These are phyloP conservation scores for Malachius bipustulatus DNA, from an alignment of 2,888 invertebrate genomes.

Conservation along the genomic window DNA sequence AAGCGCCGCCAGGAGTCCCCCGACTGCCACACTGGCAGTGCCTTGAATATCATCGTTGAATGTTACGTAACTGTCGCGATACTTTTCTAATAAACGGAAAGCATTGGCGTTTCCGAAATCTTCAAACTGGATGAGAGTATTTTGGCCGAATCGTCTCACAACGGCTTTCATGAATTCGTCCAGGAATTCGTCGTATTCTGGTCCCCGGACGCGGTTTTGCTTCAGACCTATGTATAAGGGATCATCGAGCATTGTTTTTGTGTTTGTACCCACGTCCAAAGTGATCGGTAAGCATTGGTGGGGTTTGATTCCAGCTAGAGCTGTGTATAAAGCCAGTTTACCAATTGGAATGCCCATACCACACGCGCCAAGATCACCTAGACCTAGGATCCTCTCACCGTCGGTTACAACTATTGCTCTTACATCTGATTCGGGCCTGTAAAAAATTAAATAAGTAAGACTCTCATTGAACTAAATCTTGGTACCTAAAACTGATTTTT, in stretches of 20 bases:
- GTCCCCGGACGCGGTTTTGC: constrained; percentile 72
- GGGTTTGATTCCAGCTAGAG: constrained; percentile 92
- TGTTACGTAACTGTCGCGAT: constrained; percentile 79
- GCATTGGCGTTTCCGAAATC: constrained; percentile 98
- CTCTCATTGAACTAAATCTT: too few relatives aligned
- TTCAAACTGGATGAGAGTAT: constrained; percentile 86
- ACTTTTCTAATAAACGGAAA: constrained; percentile 82
- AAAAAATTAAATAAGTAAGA: too few relatives aligned
- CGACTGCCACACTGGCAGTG: constrained; percentile 82
- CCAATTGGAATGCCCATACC: constrained; percentile 99
- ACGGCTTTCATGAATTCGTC: constrained; percentile 96
- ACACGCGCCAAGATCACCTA: constrained; percentile 93
- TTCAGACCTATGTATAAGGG: constrained; percentile 90
- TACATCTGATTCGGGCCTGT: constrained; percentile 75
- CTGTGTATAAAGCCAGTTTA: constrained; percentile 93
- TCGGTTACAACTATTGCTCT: constrained; percentile 92
- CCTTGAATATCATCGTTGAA: constrained; percentile 98
- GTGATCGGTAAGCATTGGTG: constrained; percentile 90
- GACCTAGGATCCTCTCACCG: constrained; percentile 93
- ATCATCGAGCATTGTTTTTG: constrained; percentile 72
- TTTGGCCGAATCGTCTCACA: constrained; percentile 73
- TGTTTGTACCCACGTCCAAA: constrained; percentile 90
- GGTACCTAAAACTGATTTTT: too few relatives aligned
- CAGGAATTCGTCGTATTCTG: constrained; percentile 80
- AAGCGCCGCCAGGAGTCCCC: constrained; percentile 80